Base-by-base conservation (phyloP, 1,140 invertebrate genomes). In the Scaptomyza pallida region DNA sequence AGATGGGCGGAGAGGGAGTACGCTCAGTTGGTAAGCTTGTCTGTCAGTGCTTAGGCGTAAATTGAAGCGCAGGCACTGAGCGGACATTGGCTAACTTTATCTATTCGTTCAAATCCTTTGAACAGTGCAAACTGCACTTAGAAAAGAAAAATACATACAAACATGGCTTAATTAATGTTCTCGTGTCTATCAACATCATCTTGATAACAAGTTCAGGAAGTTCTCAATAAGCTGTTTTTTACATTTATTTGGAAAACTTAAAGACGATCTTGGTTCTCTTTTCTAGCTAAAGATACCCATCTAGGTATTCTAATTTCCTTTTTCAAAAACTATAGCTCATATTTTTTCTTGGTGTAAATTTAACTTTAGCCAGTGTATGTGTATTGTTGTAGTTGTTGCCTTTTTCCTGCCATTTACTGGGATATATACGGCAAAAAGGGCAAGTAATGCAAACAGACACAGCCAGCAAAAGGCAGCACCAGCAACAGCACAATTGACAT, bases 371-470 rank as follows among this genome's bases (percentile, higher is more conserved):
- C 2, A 16, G 15, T 41, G 21, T 30, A n/a, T 52, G 15, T 52
- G 16, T 52, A 13, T 52, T 12, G 23, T 62, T 37, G 12, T 37
- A 9, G 33, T 35, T 35, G 33, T 35, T 35, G 33, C 4, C 2
- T 37, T 37, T 37, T 37, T 12, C 37, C 17, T 44, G 43, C 30
- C 26, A 17, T 5, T 15, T 48, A 19, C 41, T 41, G 51, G 51
- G 73, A 47, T 71, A 56, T 71, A 56, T 37, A 56, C 54, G 70
- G 76, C 75, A 61, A 83, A 40, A 79, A 85, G 80, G 63, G 63
- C 80, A 59, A 67, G 77, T 62, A 45, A 57, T 62, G 81, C 72
- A 86, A 86, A 86, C 77, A 86, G 73, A 75, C 64, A 45, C 78
- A 82, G 74, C 26, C 5, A 30, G 26, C 19, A 21, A 21, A 21